These are phyloP conservation scores for Corapipo altera DNA, from an alignment of 2,113 vertebrate genomes.

Conservation along the genomic window DNA sequence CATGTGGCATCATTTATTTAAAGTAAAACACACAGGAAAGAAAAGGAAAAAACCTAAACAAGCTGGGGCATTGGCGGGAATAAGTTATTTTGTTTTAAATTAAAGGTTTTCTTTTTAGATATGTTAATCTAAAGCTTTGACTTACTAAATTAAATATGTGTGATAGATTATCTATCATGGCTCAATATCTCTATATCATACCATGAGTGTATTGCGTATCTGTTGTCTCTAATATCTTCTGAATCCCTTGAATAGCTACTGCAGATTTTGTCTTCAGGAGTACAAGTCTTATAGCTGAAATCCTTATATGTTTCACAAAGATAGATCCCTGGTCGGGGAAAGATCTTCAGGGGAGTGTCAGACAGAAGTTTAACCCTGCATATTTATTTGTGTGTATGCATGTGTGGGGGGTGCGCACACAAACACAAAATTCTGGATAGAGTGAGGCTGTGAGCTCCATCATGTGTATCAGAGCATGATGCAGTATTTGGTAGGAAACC, in stretches of 20 bases:
- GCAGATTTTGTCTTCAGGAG: not conserved
- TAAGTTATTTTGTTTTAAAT: not conserved
- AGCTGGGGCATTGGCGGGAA: not conserved
- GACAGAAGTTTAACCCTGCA: not conserved
- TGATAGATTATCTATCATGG: not conserved
- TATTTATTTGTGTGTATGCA: accelerated
- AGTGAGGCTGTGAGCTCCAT: not conserved
- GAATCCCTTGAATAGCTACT: not conserved
- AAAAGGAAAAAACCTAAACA: no score
- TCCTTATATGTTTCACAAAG: not conserved
- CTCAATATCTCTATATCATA: accelerated
- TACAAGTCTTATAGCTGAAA: not conserved
- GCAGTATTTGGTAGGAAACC: not conserved
- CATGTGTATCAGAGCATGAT: accelerated
- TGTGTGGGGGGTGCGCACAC: accelerated
- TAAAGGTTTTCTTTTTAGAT: accelerated
- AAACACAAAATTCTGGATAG: accelerated
- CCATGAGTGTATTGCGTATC: not conserved
- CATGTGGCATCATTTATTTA: not conserved
- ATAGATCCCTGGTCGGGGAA: no score
- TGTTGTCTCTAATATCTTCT: not conserved
- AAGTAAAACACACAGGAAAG: not conserved
- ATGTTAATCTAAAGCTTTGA: not conserved
- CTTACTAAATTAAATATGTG: not conserved
- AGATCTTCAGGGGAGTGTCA: not conserved